Base-by-base conservation (phyloP, 2,797 vertebrate species). In the Labeo calbasu region DNA sequence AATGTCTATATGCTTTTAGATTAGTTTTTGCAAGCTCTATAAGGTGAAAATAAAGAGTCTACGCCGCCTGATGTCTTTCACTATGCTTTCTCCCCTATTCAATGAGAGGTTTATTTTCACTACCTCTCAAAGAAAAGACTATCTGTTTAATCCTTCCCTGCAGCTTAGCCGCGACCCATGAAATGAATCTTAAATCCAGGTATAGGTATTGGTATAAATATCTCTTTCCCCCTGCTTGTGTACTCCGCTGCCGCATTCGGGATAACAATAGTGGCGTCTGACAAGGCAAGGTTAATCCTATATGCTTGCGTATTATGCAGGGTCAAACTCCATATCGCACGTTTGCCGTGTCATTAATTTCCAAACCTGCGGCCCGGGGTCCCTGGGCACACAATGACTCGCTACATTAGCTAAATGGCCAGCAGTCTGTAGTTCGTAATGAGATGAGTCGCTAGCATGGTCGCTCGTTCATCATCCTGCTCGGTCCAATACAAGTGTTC, bases 401-500 rank as follows among this genome's bases (percentile, higher is more conserved):
- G 96, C 96, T 97, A 97, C 97, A 97, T 98, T 99, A 97, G 96
- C 95, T 97, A 95, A 91, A 94, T 96, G 96, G 96, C 95, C 90
- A 43, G 94, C 95, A 85, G 88, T 93, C 94, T 92, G 94, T 94
- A 95, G 95, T 96, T 93, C 89, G 94, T 97, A 99, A 99, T 98
- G 96, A 98, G 97, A 97, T 97, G 96, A 96, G 96, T 96, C 96
- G 96, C 94, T 96, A 95, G 96, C 95, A 96, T 93, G 95, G 95
- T 96, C 94, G 96, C 96, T 96, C 96, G 97, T 99, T 98, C 96
- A 99, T 99, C 98, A 98, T 98, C 93, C 97, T 98, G 97, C 96
- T 98, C 96, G 94, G 96, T 98, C 96, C 96, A 97, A 98, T 98
- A 95, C 95, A 95, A 95, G 95, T 94, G 94, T 96, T 94, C 97